These are phyloP conservation scores for Paedocypris micromegethes DNA, from an alignment of 2,797 vertebrate genomes.

Conservation along the genomic window DNA sequence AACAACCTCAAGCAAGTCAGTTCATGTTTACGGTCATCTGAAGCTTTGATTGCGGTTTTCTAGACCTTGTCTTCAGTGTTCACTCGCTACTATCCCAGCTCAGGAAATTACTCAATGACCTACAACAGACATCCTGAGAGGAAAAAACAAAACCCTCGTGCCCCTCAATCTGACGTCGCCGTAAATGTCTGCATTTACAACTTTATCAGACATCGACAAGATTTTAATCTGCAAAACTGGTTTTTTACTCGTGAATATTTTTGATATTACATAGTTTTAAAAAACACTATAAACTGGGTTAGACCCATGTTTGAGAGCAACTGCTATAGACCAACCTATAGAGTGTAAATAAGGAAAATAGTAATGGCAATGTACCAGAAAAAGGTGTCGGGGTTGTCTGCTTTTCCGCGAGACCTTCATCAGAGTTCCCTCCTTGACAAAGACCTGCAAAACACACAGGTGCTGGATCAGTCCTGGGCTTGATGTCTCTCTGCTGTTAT, in stretches of 20 bases:
- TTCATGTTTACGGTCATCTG: no score
- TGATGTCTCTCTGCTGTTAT: no score
- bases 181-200: neutral
- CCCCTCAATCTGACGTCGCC: no score
- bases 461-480: neutral
- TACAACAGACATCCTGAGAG: conserved; percentile 62
- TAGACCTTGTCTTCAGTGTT: conserved; percentile 70
- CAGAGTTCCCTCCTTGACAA: conserved; percentile 93
- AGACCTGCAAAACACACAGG: conserved; percentile 70
- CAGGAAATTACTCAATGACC: conserved; percentile 72
- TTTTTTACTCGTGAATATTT: no score
- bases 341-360: neutral
- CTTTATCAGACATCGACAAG: neutral
- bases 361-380: conserved; percentile 76
- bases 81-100: conserved; percentile 73
- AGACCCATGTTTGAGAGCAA: neutral
- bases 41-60: conserved; percentile 53
- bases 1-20: no score
- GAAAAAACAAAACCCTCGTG: conserved; percentile 45
- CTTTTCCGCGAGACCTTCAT: conserved; percentile 90
- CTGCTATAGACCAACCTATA: neutral
- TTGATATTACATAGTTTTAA: no score
- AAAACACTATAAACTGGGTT: no score
- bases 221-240: no score
- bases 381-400: conserved; percentile 85